These are phyloP conservation scores for Bombycilla garrulus DNA, from an alignment of 2,113 vertebrate species.

Conservation along the genomic window DNA sequence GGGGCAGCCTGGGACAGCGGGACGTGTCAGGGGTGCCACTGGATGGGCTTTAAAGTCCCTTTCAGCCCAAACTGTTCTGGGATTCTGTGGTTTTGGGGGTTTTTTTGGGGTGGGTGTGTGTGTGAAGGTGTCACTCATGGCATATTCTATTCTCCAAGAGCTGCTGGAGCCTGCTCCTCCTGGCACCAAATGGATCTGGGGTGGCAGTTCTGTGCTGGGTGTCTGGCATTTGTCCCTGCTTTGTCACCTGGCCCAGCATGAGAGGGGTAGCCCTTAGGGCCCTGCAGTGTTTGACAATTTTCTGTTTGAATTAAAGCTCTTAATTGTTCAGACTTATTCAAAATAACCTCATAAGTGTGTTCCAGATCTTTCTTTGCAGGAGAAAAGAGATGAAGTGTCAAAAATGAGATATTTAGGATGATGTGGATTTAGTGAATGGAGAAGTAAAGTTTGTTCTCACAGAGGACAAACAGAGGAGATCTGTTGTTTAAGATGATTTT, in stretches of 20 bases:
- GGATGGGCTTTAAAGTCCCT: accelerated
- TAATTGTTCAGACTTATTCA: neutral
- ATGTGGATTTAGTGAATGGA: neutral
- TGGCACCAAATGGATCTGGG: neutral
- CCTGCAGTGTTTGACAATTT: neutral
- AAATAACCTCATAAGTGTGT: neutral
- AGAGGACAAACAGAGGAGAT: neutral
- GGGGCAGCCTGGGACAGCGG: neutral
- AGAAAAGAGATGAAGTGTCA: neutral
- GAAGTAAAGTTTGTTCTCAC: neutral
- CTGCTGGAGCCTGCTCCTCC: neutral
- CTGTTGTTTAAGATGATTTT: neutral
- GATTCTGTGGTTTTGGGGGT: too few species aligned
- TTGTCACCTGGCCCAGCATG: too few species aligned
- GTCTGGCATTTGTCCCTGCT: neutral
- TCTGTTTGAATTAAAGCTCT: neutral
- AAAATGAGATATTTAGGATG: neutral
- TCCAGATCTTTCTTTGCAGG: neutral
- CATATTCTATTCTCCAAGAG: neutral
- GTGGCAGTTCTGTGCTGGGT: neutral
- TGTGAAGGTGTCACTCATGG: neutral
- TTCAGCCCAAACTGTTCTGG: neutral
- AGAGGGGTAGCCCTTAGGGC: neutral
- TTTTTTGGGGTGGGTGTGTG: too few species aligned
- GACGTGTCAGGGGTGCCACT: neutral